Evolutionary conservation across 1,140 invertebrate species (phyloP).

Genomic region (Frieseomelitta varia): DNA sequence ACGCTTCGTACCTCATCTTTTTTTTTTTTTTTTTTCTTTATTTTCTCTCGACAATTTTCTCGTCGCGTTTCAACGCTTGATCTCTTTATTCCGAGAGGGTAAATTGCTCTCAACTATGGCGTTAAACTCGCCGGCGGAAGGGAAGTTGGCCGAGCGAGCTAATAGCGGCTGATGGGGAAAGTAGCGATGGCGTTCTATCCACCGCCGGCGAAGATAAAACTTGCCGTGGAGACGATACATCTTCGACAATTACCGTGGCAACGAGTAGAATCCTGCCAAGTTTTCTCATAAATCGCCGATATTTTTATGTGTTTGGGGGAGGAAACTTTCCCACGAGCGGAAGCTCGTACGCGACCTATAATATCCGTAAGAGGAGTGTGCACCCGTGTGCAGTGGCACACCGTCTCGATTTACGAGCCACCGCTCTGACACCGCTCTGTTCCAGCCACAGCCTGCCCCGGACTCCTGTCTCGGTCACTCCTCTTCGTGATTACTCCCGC

Average conservation of each 20-base stretch:
- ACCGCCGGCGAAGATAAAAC: conserved; percentile 56
- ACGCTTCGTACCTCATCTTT: too few relatives aligned
- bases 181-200: neutral
- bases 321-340: conserved; percentile 65
- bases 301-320: conserved; percentile 71
- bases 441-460: neutral
- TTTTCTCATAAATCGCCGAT: conserved; percentile 75
- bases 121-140: neutral
- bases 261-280: conserved; percentile 64
- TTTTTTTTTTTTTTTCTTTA: too few relatives aligned
- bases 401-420: conserved; percentile 60
- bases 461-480: conserved; percentile 35
- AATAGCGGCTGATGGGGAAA: conserved; percentile 25
- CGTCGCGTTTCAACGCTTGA: too few relatives aligned
- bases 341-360: conserved; percentile 70
- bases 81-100: too few relatives aligned
- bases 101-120: neutral
- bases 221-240: conserved; percentile 67
- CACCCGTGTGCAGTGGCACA: conserved; percentile 10
- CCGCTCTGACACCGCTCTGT: neutral
- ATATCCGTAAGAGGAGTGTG: conserved; percentile 66
- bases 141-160: neutral
- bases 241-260: conserved; percentile 73
- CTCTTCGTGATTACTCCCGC: conserved; percentile 49
- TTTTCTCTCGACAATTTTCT: too few relatives aligned